phyloP scores from a whole-genome alignment of 1,140 invertebrate species.

The Rhysida immarginata region DNA sequence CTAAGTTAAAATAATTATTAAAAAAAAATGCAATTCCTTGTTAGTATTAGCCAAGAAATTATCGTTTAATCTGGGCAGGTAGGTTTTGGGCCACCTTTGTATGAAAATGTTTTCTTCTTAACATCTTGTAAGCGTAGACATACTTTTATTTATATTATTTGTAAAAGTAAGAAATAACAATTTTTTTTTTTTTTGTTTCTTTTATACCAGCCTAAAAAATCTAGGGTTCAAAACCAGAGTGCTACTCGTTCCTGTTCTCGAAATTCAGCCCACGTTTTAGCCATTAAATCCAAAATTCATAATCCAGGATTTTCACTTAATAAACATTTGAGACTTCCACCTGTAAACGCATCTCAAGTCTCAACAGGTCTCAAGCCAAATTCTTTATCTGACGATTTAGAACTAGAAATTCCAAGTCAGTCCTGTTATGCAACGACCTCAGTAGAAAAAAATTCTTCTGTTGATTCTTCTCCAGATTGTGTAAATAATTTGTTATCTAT shows the following conservation, averaged over 20 bases:
- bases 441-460: too few species aligned
- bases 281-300: conserved; percentile 2
- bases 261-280: background rate
- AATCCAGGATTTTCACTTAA: background rate
- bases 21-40: too few species aligned
- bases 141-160: background rate
- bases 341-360: too few species aligned
- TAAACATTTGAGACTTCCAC: background rate
- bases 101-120: background rate
- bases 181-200: background rate
- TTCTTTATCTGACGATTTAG: too few species aligned
- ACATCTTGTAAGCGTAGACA: background rate
- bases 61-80: too few species aligned
- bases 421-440: too few species aligned
- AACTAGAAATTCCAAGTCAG: too few species aligned
- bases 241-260: background rate
- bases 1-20: too few species aligned
- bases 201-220: conserved; percentile 1
- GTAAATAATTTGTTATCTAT: background rate
- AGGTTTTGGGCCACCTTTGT: background rate
- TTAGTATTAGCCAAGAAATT: too few species aligned
- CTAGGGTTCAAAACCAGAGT: background rate
- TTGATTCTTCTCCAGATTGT: background rate
- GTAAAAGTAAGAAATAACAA: too few species aligned
- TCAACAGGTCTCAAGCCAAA: too few species aligned